Base-by-base conservation (phyloP, 1,140 invertebrate species). In the Homalodisca vitripennis region DNA sequence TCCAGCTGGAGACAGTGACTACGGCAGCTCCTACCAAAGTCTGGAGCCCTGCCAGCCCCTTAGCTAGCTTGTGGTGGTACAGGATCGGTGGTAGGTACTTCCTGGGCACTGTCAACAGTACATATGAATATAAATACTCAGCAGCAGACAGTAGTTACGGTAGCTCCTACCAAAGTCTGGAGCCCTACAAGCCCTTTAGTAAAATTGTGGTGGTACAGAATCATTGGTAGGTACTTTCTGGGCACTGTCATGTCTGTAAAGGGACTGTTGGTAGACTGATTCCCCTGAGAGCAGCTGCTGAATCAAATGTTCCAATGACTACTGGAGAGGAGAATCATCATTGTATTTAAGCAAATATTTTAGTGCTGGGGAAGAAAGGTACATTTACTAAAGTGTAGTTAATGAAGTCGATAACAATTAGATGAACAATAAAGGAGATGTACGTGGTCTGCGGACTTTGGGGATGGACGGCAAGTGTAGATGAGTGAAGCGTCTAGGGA, bases 101-200 rank as follows among this genome's bases (percentile, higher is more conserved):
- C 24, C 79, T 75, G 13, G 79, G 74, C 67, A 78, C 78, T 79
- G 73, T 46, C 77, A n/a, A n/a, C n/a, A n/a, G n/a, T n/a, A n/a
- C n/a, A n/a, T n/a, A n/a, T n/a, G n/a, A n/a, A 84, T 22, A 87
- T 71, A 10, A 87, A 77, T 53, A 89, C 78, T 83, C 85, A 88
- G 22, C 84, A 76, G 0, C 84, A 82, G 13, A 88, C 71, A 1
- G 82, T 81, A 31, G 80, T 80, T 30, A 87, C 77, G 3, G 81
- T 75, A 24, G 85, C 71, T 24, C 86, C 87, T 24, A 87, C 73
- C 22, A 86, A 76, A 53, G 83, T 78, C 76, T 87, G 84, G 46
- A 87, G 72, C 1, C 82, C 81, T 29, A 86, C 79, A 46, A 89
- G 74, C 51, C 80, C 81, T 69, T 82, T 83, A 26, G 84, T 85